Percentiles rank a stretch among this genome's conserved stretches.
phyloP scores from a whole-genome alignment of 2,888 invertebrate species.

The Epiblema foenella region DNA sequence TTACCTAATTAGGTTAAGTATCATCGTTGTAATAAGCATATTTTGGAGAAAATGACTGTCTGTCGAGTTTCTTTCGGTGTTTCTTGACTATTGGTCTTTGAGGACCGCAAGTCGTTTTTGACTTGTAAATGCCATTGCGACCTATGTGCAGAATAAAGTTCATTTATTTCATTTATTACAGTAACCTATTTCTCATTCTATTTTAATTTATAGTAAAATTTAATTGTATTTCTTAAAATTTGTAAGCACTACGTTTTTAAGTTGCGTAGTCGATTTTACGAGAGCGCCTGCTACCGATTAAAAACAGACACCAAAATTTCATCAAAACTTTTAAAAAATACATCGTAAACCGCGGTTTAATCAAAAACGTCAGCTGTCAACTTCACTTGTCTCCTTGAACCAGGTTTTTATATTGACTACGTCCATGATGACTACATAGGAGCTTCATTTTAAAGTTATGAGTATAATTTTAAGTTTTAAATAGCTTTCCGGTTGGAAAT shows the following conservation, averaged over 20 bases:
- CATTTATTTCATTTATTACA: no score
- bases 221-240: neutral
- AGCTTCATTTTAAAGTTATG: slow-evolving; percentile 17
- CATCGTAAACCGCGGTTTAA: slow-evolving; percentile 39
- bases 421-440: slow-evolving; percentile 1
- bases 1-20: no score
- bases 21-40: no score
- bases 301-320: slow-evolving; percentile 37
- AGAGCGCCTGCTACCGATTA: slow-evolving; percentile 31
- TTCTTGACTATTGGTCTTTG: no score
- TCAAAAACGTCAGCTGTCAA: slow-evolving; percentile 40
- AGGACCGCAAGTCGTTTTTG: no score
- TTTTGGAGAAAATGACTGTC: no score
- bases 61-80: no score
- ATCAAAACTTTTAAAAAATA: slow-evolving; percentile 35
- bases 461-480: slow-evolving; percentile 5
- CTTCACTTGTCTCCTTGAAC: slow-evolving; percentile 18
- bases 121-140: no score
- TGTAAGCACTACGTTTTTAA: slow-evolving; percentile 4
- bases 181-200: no score
- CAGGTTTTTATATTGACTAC: slow-evolving; percentile 21
- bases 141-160: no score
- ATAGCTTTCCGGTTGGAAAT: neutral
- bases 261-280: slow-evolving; percentile 9
- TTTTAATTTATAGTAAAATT: no score